Percentiles rank a stretch among this genome's conserved stretches.
Evolutionary conservation across 2,113 vertebrate species (phyloP).

Genomic region (Microcebus murinus): DNA sequence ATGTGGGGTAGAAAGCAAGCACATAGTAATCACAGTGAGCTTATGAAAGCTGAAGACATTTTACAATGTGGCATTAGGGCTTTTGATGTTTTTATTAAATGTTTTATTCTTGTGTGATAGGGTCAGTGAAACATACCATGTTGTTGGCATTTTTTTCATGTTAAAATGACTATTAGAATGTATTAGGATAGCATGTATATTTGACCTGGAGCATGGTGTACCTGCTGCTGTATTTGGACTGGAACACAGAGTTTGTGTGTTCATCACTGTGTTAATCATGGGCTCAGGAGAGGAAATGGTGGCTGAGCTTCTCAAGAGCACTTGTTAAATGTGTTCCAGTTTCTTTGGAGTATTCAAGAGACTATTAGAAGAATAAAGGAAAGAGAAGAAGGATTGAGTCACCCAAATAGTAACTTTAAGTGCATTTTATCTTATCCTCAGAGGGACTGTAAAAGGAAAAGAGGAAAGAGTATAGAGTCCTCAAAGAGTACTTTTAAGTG

Average conservation of each 20-base stretch:
- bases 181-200: not conserved
- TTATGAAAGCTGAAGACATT: not conserved
- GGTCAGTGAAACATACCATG: not conserved
- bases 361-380: slow-evolving; percentile 53
- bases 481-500: slow-evolving; percentile 53
- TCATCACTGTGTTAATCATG: slow-evolving; percentile 58
- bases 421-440: slow-evolving; percentile 47
- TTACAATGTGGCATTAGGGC: not conserved
- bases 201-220: not conserved
- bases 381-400: slow-evolving; percentile 3
- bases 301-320: not conserved
- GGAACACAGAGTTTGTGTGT: not conserved
- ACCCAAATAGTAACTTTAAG: slow-evolving; percentile 53
- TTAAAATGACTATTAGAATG: not conserved
- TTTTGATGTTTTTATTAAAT: not conserved
- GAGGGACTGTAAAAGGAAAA: slow-evolving; percentile 54
- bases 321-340: slow-evolving; percentile 59
- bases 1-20: not conserved
- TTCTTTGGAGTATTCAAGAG: slow-evolving; percentile 53
- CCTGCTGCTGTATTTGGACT: slow-evolving; percentile 3
- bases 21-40: not conserved
- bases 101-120: not conserved
- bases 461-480: slow-evolving; percentile 10
- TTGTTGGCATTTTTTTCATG: not conserved
- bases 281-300: slow-evolving; percentile 19